Conservation (phyloP, 2,113 vertebrate genomes). For the Erinaceus europaeus region DNA sequence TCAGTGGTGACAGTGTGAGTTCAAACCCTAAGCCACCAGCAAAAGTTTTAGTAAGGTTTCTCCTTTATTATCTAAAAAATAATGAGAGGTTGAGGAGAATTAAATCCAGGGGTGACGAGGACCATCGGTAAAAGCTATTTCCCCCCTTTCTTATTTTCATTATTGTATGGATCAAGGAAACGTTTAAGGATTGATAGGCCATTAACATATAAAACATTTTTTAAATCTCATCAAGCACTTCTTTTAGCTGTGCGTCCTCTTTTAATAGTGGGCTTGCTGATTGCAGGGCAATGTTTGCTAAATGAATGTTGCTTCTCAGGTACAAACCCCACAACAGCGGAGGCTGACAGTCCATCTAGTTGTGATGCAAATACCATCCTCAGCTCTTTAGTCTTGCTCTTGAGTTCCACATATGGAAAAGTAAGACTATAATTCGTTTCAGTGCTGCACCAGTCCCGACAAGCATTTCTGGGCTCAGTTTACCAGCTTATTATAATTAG, state of each 20-base stretch:
- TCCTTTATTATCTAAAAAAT: conserved; percentile 46
- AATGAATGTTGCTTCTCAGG: too few species aligned
- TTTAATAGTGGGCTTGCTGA: too few species aligned
- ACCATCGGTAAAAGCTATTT: neutral
- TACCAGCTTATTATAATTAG: neutral
- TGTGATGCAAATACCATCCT: neutral
- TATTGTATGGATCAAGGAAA: conserved; percentile 47
- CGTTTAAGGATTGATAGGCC: neutral
- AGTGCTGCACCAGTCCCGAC: neutral
- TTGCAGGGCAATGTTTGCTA: too few species aligned
- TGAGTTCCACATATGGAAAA: neutral
- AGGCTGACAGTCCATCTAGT: too few species aligned
- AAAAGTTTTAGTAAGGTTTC: conserved; percentile 35
- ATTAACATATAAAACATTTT: conserved; percentile 16
- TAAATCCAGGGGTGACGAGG: neutral
- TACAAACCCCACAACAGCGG: too few species aligned
- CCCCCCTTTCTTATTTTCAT: conserved; percentile 36
- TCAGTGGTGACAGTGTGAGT: conserved; percentile 20
- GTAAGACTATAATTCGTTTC: neutral
- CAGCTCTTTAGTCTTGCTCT: neutral
- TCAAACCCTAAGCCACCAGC: neutral
- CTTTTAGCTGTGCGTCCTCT: too few species aligned
- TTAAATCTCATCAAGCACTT: neutral
- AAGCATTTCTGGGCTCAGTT: neutral
- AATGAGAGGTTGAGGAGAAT: conserved; percentile 30